Conservation (phyloP, 2,888 invertebrate genomes). For the Volucella inanis region DNA sequence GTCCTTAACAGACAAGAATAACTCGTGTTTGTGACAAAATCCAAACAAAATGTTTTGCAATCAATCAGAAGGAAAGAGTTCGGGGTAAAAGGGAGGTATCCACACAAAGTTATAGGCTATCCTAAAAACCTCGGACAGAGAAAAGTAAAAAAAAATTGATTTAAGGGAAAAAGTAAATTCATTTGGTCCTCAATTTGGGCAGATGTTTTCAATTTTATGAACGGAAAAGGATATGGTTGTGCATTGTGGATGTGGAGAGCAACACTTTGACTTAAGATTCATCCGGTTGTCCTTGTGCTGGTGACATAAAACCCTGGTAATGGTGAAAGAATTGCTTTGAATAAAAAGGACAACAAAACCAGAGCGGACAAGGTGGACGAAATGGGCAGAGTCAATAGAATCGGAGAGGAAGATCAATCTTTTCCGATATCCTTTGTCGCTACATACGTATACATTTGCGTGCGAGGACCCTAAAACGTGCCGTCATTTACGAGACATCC, state of each 20-base stretch:
- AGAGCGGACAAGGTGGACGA: background rate
- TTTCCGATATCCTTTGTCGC: background rate
- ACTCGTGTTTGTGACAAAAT: conserved; percentile 60
- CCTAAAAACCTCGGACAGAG: background rate
- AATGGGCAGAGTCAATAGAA: background rate
- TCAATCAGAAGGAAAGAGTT: conserved; percentile 38
- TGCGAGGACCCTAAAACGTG: conserved; percentile 9
- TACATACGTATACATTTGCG: background rate
- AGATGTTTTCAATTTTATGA: conserved; percentile 59
- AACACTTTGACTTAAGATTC: conserved; percentile 46
- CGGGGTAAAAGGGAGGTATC: background rate
- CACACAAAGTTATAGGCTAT: conserved; percentile 33
- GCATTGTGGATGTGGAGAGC: conserved; percentile 16
- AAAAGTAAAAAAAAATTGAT: background rate
- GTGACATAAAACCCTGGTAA: conserved; percentile 33
- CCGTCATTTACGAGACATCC: conserved; percentile 10
- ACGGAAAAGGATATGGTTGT: conserved; percentile 26
- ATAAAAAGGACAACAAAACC: background rate
- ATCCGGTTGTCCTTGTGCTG: conserved; percentile 36
- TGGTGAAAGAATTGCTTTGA: conserved; percentile 47
- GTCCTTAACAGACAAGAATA: conserved; percentile 49
- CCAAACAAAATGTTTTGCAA: conserved; percentile 71
- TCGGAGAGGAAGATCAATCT: conserved; percentile 23
- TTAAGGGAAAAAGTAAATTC: conserved; percentile 34
- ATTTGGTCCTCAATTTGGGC: conserved; percentile 53